Percentiles rank a stretch among this genome's conserved stretches.
Evolutionary conservation across 2,888 invertebrate genomes (phyloP).

Genomic region (Diaprepes abbreviatus): DNA sequence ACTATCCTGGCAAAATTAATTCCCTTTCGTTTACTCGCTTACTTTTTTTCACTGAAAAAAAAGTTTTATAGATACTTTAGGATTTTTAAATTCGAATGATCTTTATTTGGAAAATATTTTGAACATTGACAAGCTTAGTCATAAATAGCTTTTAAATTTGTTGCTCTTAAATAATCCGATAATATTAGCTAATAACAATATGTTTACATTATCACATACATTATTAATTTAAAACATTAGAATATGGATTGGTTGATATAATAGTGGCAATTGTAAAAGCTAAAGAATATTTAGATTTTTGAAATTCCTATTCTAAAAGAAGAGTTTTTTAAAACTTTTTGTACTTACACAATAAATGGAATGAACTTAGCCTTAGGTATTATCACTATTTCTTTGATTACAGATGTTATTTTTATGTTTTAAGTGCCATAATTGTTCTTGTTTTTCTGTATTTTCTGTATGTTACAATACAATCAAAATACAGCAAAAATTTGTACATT

Average conservation of each 20-base stretch:
- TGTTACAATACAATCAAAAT: conserved; percentile 2
- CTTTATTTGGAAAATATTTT: neutral
- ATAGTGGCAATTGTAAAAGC: conserved; percentile 24
- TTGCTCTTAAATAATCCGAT: neutral
- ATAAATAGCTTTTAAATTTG: neutral
- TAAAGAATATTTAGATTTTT: conserved; percentile 5
- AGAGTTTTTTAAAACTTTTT: conserved; percentile 30
- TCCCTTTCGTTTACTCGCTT: no score
- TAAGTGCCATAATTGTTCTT: neutral
- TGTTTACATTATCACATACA: conserved; percentile 40
- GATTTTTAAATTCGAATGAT: no score
- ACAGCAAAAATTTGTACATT: conserved; percentile 45
- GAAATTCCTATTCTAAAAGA: conserved; percentile 26
- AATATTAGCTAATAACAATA: conserved; percentile 26
- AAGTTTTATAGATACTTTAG: no score
- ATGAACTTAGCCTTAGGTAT: conserved; percentile 29
- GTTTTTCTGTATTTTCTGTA: neutral
- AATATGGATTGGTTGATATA: conserved; percentile 7
- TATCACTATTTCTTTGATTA: conserved; percentile 42
- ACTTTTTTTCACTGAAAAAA: no score
- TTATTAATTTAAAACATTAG: conserved; percentile 22
- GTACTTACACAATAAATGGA: conserved; percentile 46
- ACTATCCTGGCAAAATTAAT: no score
- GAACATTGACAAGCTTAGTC: conserved; percentile 1
- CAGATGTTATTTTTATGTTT: conserved; percentile 10